phyloP scores from a whole-genome alignment of 2,113 vertebrate genomes.

The Casuarius casuarius region DNA sequence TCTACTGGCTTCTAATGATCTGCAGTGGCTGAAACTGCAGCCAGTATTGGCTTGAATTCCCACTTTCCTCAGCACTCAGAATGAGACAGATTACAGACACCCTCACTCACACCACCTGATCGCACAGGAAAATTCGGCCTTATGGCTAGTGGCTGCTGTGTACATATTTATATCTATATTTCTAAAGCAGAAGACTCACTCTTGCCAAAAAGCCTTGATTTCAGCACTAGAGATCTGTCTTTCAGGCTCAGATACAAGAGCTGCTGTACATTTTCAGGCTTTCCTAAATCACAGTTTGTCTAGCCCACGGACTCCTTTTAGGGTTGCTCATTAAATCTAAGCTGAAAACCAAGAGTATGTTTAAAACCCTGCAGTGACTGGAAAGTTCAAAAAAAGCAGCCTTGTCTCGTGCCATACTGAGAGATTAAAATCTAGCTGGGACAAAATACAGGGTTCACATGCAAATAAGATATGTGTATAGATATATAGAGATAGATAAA shows the following conservation, averaged over 20 bases:
- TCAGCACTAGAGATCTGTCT: neutral
- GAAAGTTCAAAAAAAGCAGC: neutral
- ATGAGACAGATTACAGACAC: neutral
- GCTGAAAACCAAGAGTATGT: neutral
- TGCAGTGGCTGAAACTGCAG: neutral
- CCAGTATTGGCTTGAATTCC: neutral
- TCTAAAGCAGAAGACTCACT: neutral
- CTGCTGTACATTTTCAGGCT: neutral
- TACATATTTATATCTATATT: neutral
- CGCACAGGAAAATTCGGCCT: neutral
- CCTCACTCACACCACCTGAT: neutral
- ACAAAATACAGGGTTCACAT: neutral
- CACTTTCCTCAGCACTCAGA: neutral
- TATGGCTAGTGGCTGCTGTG: neutral
- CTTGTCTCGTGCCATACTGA: neutral
- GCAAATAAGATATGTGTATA: neutral
- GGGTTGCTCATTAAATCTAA: neutral
- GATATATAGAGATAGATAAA: neutral
- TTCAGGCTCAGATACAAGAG: neutral
- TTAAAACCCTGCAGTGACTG: neutral
- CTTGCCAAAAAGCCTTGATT: neutral
- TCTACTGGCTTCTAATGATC: neutral
- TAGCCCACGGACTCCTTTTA: neutral
- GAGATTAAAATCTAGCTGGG: neutral
- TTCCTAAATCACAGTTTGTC: neutral